A percentile compares a stretch with the other conserved stretches of the same genome.
phyloP scores from a whole-genome alignment of 2,113 vertebrate species.

The Neogale vison region DNA sequence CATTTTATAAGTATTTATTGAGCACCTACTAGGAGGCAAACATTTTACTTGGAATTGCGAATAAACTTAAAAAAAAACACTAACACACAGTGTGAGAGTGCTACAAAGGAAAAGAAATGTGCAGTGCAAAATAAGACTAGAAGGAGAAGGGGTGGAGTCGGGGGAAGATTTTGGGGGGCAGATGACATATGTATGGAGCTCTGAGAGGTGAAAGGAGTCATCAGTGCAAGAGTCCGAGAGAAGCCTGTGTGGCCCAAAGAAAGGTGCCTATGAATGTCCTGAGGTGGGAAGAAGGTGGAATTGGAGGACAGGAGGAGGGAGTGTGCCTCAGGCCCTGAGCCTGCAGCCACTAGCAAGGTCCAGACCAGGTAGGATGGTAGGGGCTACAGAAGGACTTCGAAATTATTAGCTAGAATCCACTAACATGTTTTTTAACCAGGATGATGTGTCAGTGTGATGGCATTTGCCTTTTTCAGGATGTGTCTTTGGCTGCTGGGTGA shows the following conservation, averaged over 20 bases:
- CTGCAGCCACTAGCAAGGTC: not conserved
- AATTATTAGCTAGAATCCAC: not conserved
- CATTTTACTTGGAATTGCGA: not conserved
- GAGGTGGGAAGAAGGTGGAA: not conserved
- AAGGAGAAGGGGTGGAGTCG: accelerated
- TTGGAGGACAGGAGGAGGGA: not conserved
- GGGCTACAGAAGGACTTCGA: not conserved
- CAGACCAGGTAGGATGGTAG: not conserved
- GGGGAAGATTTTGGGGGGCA: not conserved
- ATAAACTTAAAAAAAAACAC: not conserved
- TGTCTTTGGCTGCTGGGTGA: not conserved
- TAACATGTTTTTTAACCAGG: not conserved
- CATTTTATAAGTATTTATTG: not conserved
- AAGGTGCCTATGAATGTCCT: accelerated
- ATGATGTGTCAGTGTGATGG: not conserved
- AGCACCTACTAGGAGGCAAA: not conserved
- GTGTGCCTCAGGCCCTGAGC: not conserved
- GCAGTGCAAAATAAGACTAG: not conserved
- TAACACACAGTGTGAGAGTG: not conserved
- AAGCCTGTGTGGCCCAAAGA: not conserved
- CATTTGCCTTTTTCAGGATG: not conserved
- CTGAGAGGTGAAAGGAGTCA: not conserved
- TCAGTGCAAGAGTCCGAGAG: not conserved
- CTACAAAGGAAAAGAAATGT: not conserved
- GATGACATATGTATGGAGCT: not conserved